Percentiles rank a stretch among this genome's conserved stretches.
Evolutionary conservation across 2,797 vertebrate species (phyloP).

Genomic region (Danio albolineatus): DNA sequence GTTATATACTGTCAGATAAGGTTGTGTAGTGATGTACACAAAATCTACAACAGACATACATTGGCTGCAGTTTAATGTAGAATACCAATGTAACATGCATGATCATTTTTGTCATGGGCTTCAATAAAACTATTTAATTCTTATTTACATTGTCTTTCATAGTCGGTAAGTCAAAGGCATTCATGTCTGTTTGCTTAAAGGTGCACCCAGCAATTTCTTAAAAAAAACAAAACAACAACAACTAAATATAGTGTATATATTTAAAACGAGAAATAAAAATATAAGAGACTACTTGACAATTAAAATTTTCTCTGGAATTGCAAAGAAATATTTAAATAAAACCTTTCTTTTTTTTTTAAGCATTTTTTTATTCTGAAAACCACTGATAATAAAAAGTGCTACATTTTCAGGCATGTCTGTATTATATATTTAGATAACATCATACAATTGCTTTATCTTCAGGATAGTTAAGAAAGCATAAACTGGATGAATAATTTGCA

Average conservation of each 20-base stretch:
- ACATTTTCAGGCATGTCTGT: background rate
- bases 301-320: too few species aligned
- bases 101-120: constrained; percentile 61
- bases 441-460: too few species aligned
- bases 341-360: too few species aligned
- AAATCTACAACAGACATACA: constrained; percentile 43
- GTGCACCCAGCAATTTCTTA: constrained; percentile 16
- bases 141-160: constrained; percentile 44
- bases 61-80: constrained; percentile 35
- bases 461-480: too few species aligned
- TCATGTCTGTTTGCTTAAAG: constrained; percentile 4
- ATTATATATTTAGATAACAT: too few species aligned
- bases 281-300: too few species aligned
- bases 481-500: too few species aligned
- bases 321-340: too few species aligned
- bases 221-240: background rate
- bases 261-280: too few species aligned
- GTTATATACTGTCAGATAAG: constrained; percentile 37
- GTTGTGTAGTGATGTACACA: constrained; percentile 38
- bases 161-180: constrained; percentile 46
- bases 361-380: too few species aligned
- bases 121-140: constrained; percentile 55
- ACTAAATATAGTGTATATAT: too few species aligned
- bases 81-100: constrained; percentile 57
- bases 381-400: too few species aligned